Conservation (phyloP, 2,888 invertebrate genomes). For the Noctua janthina region DNA sequence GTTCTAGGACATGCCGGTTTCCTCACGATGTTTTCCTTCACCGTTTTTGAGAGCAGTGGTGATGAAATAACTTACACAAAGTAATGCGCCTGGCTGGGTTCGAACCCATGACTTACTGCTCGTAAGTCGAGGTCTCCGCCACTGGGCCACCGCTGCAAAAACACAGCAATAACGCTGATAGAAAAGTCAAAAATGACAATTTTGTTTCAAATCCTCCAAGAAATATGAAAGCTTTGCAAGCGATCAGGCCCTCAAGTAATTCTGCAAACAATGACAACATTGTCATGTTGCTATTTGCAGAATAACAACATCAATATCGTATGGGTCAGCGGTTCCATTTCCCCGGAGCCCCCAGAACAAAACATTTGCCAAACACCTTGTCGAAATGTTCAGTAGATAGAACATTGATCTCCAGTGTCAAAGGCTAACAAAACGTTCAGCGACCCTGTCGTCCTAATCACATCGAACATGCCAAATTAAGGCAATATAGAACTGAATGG, state of each 20-base stretch:
- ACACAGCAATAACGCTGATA: background rate
- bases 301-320: too few species aligned
- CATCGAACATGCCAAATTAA: slow-evolving; percentile 73
- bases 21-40: too few species aligned
- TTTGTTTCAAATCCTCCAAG: background rate
- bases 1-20: too few species aligned
- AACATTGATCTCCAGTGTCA: slow-evolving; percentile 64
- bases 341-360: background rate
- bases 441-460: slow-evolving; percentile 69
- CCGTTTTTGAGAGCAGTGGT: too few species aligned
- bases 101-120: too few species aligned
- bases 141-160: too few species aligned
- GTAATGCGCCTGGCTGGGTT: too few species aligned
- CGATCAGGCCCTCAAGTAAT: background rate
- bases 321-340: background rate
- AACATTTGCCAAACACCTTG: slow-evolving; percentile 9
- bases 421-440: slow-evolving; percentile 67
- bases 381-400: slow-evolving; percentile 9
- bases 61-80: too few species aligned
- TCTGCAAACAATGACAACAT: background rate
- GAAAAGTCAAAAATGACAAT: background rate
- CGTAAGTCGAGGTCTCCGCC: too few species aligned
- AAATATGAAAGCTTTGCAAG: background rate
- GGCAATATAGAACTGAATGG: slow-evolving; percentile 68
- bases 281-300: background rate